Evolutionary conservation across 2,113 vertebrate species (phyloP), one percentile per base, ranked within the genome.

Genomic region (Axis porcinus): DNA sequence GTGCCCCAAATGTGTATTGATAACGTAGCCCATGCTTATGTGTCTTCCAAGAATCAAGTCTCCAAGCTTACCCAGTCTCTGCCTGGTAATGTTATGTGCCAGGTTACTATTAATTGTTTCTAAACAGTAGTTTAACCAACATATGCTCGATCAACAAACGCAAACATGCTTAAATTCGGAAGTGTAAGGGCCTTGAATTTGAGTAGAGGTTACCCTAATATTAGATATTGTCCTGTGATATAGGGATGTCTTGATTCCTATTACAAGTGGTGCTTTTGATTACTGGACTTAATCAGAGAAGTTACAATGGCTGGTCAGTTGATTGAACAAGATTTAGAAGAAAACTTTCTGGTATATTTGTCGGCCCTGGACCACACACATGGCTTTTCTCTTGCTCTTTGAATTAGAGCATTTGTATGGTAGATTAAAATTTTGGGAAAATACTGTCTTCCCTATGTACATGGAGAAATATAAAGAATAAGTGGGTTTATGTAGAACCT

Each of bases 381-480:
- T 30, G 91, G 43, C 40, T 45, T 76, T 87, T 50, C 30, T 92
- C 25, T 95, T 19, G 47, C 82, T 90, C 33, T 93, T 55, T 92
- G 33, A 81, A 45, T 54, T 33, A 6, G 74, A 57, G 3, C 43
- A 47, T 91, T 83, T 90, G 33, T 40, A 10, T 25, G 62, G 36
- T 47, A 36, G 50, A 23, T 86, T 84, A 52, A 91, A 88, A 28
- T 85, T 54, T 43, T 55, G 45, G 84, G 89, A 89, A 70, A 90
- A 89, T 40, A 33, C 74, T 40, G 8, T 50, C 25, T 76, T 74
- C 89, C 55, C 55, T 79, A 0, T 85, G 54, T 17, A 2, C 78
- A 7, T 58, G 17, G 76, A 85, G 83, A 60, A 36, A 15, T 28
- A 17, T 57, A 78, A 30, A 45, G 64, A 43, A 47, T 86, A n/a